phyloP scores from a whole-genome alignment of 2,113 vertebrate genomes.

The Ceratotherium simum region DNA sequence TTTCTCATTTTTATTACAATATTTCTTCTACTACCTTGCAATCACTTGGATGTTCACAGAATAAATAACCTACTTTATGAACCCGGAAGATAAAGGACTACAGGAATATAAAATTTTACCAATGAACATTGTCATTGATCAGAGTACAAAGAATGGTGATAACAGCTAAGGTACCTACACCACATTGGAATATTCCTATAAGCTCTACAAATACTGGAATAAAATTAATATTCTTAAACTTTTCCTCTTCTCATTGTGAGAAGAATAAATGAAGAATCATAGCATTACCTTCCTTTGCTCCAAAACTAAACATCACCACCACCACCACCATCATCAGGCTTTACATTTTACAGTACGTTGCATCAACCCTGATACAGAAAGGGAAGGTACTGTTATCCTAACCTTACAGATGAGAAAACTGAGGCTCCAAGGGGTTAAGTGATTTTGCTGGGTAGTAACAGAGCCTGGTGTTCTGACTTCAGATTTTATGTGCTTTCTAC shows the following conservation, averaged over 20 bases:
- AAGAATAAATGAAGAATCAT: constrained; percentile 28
- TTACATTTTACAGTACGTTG: neutral
- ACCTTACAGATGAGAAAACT: neutral
- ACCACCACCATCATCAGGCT: neutral
- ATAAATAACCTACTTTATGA: constrained; percentile 36
- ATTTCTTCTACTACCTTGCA: neutral
- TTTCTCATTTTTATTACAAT: constrained; percentile 39
- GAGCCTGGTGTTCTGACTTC: neutral
- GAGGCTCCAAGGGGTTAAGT: neutral
- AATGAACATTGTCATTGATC: neutral
- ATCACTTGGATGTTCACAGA: neutral
- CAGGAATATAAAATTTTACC: constrained; percentile 11
- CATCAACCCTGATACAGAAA: neutral
- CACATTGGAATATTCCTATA: neutral
- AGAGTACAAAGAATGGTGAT: constrained; percentile 1
- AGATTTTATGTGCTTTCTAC: neutral
- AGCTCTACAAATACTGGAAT: neutral
- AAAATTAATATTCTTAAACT: neutral
- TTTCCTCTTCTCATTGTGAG: neutral
- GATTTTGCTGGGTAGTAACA: neutral
- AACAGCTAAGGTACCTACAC: neutral
- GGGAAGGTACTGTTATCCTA: neutral
- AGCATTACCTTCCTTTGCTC: neutral
- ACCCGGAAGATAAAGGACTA: neutral
- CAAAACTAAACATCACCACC: constrained; percentile 14